Percentiles rank a stretch among this genome's conserved stretches.
Evolutionary conservation across 2,113 vertebrate genomes (phyloP).

Genomic region (human): DNA sequence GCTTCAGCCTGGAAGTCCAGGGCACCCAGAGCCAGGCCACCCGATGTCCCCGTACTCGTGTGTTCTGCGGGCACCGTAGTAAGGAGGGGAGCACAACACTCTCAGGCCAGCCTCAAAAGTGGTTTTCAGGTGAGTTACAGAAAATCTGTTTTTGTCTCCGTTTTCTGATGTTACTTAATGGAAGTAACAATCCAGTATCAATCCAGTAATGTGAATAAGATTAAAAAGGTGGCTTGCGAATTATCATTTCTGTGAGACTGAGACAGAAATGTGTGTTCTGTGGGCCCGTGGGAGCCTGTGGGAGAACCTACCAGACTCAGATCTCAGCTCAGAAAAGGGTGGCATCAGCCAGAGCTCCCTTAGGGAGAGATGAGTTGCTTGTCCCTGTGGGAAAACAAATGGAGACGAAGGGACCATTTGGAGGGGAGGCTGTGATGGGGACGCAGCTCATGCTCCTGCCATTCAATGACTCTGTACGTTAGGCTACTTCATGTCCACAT

Average conservation of each 20-base stretch:
- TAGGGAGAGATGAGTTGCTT: neutral
- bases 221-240: neutral
- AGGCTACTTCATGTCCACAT: rapidly evolving
- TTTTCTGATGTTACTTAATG: neutral
- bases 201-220: no score
- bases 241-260: neutral
- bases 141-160: neutral
- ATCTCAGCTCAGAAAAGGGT: neutral
- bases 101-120: neutral
- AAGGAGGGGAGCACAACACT: neutral
- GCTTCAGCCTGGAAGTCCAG: no score
- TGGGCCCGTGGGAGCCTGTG: no score
- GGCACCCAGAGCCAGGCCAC: neutral
- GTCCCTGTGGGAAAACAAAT: rapidly evolving
- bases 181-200: neutral
- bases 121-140: neutral
- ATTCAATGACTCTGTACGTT: neutral
- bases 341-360: no score
- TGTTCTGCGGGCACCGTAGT: rapidly evolving
- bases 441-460: rapidly evolving
- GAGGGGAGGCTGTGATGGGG: rapidly evolving
- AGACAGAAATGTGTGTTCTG: neutral
- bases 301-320: neutral
- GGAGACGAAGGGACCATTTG: rapidly evolving
- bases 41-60: rapidly evolving